Evolutionary conservation across 1,140 invertebrate species (phyloP), one percentile per base, ranked within the genome.

Genomic region (Oncopeltus fasciatus): DNA sequence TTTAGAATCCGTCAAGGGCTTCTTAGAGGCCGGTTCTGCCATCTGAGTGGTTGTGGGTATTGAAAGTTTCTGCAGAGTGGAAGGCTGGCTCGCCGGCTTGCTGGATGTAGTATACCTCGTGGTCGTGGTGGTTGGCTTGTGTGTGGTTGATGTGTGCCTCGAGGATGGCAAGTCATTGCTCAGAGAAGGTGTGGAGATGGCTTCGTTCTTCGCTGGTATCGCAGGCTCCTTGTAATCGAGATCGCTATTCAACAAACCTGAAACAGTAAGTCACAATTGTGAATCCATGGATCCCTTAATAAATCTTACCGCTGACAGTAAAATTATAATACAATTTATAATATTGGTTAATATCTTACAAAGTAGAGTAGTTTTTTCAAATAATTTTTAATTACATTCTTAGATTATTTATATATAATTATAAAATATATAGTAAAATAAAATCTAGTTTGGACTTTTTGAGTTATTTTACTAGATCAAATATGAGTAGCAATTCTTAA

Each of bases 231-330:
- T 60, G 12, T 27, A 60, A 31, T 60, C 59, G 2, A 60, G 18
- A 47, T 60, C 59, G n/a, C 33, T 43, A 20, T 43, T 43, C 2
- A 60, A 47, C 46, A 60, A 60, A 4, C 59, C 59, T 60, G 26
- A 28, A 60, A 60, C 38, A 49, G 26, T 24, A 53, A 49, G 4
- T 24, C n/a, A n/a, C n/a, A n/a, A n/a, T n/a, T n/a, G n/a, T n/a
- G n/a, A n/a, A n/a, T n/a, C n/a, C n/a, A n/a, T n/a, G n/a, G n/a
- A n/a, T n/a, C n/a, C n/a, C n/a, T n/a, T n/a, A n/a, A n/a, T n/a
- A n/a, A n/a, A n/a, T n/a, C n/a, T n/a, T n/a, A n/a, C n/a, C n/a
- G n/a, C n/a, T n/a, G n/a, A n/a, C n/a, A n/a, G n/a, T n/a, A n/a
- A n/a, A n/a, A n/a, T n/a, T n/a, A n/a, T n/a, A n/a, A n/a, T n/a